A percentile compares a stretch with the other conserved stretches of the same genome.
Evolutionary conservation across 2,113 vertebrate genomes (phyloP).

Genomic region (Elaphurus davidianus): DNA sequence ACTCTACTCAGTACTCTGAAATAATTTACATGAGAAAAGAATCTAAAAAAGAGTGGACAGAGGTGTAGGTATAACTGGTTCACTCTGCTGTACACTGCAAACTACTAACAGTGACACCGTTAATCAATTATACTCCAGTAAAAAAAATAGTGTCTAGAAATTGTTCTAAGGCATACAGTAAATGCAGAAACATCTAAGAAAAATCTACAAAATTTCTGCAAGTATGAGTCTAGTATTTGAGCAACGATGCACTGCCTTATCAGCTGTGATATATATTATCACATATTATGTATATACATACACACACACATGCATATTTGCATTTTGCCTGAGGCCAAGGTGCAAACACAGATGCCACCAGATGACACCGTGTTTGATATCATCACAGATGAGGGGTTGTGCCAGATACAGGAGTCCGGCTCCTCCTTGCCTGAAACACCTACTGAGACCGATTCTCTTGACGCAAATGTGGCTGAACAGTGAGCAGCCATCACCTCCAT

Average conservation of each 20-base stretch:
- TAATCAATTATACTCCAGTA: neutral
- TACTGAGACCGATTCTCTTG: constrained; percentile 77
- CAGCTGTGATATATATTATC: neutral
- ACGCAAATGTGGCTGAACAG: constrained; percentile 84
- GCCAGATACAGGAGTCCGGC: constrained; percentile 85
- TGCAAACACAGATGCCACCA: constrained; percentile 68
- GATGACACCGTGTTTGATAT: constrained; percentile 93
- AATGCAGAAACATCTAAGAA: neutral
- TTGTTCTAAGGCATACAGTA: neutral
- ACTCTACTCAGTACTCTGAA: neutral
- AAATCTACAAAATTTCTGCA: neutral
- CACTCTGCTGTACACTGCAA: neutral
- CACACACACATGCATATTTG: neutral
- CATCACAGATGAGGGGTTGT: constrained; percentile 95
- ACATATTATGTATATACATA: neutral
- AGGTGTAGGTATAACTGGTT: neutral
- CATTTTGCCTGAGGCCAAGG: constrained; percentile 57
- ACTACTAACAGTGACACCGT: neutral
- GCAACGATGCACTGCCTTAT: neutral
- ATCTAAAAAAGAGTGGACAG: neutral
- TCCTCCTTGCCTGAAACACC: constrained; percentile 82
- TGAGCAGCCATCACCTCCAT: constrained; percentile 80
- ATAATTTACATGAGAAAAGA: neutral
- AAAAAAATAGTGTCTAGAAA: neutral
- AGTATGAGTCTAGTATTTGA: neutral